Conservation (phyloP, 2,113 vertebrate genomes). For the Dipodomys merriami region DNA sequence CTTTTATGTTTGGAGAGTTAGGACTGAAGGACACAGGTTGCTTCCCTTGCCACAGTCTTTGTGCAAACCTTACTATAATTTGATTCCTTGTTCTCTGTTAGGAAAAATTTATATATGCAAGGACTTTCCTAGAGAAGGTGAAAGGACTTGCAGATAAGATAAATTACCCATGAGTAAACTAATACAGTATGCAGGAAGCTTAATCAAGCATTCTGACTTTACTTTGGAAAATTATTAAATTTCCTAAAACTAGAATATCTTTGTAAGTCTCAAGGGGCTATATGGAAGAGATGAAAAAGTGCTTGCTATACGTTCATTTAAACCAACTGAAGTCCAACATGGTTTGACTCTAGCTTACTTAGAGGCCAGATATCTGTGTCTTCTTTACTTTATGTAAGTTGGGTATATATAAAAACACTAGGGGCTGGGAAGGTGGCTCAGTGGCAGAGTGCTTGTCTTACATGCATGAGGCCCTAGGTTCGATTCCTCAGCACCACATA, state of each 20-base stretch:
- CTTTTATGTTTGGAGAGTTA: neutral
- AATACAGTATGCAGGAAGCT: neutral
- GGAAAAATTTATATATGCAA: conserved; percentile 41
- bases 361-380: neutral
- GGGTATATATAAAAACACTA: neutral
- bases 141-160: conserved; percentile 27
- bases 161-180: conserved; percentile 32
- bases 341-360: conserved; percentile 18
- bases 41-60: neutral
- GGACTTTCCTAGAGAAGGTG: conserved; percentile 29
- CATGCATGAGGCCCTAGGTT: too few relatives aligned
- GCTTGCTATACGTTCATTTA: neutral
- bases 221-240: conserved; percentile 35
- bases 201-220: conserved; percentile 16
- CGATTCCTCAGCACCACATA: too few relatives aligned
- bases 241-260: conserved; percentile 12
- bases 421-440: too few relatives aligned
- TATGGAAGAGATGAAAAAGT: neutral
- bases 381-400: neutral
- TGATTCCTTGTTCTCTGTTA: conserved; percentile 49
- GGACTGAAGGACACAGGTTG: neutral
- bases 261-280: neutral
- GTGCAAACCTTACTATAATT: neutral
- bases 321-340: conserved; percentile 31
- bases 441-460: too few relatives aligned